Evolutionary conservation across 2,797 vertebrate species (phyloP).

Genomic region (Halcyon badia): DNA sequence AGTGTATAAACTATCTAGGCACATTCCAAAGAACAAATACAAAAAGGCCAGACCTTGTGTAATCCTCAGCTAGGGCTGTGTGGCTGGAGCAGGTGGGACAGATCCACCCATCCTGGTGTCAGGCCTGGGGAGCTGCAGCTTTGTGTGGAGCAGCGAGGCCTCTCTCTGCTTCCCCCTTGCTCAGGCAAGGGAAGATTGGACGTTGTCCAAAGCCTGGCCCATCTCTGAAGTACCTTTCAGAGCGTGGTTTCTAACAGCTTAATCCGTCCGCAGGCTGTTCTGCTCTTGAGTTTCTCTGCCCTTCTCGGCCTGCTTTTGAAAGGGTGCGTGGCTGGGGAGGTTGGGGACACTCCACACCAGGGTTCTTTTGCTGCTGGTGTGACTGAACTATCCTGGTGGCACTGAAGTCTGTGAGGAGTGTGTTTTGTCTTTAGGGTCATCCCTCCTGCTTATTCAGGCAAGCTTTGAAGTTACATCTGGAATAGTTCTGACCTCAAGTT

Average conservation of each 20-base stretch:
- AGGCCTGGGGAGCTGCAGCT: not conserved
- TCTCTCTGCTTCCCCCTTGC: not conserved
- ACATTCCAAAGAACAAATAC: not conserved
- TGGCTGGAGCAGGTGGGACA: not conserved
- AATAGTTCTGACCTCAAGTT: not conserved
- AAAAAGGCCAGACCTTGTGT: not conserved
- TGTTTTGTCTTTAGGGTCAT: not conserved
- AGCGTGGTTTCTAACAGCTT: not conserved
- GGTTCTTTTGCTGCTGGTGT: not conserved
- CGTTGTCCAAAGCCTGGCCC: not conserved
- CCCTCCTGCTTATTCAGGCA: not conserved
- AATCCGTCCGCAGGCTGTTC: rapidly evolving
- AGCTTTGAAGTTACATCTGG: not conserved
- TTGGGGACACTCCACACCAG: not conserved
- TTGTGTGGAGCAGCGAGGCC: not conserved
- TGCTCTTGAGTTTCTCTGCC: not conserved
- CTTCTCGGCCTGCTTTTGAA: not conserved
- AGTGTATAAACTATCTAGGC: rapidly evolving
- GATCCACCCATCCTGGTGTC: not conserved
- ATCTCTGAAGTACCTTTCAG: not conserved
- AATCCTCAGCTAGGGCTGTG: not conserved
- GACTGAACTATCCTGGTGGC: not conserved
- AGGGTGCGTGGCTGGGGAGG: not conserved
- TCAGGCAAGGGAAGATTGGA: not conserved
- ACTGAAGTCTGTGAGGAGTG: rapidly evolving